Percentiles rank a stretch among this genome's conserved stretches.
Evolutionary conservation across 2,888 invertebrate genomes (phyloP).

Genomic region (Caradrina kadenii): DNA sequence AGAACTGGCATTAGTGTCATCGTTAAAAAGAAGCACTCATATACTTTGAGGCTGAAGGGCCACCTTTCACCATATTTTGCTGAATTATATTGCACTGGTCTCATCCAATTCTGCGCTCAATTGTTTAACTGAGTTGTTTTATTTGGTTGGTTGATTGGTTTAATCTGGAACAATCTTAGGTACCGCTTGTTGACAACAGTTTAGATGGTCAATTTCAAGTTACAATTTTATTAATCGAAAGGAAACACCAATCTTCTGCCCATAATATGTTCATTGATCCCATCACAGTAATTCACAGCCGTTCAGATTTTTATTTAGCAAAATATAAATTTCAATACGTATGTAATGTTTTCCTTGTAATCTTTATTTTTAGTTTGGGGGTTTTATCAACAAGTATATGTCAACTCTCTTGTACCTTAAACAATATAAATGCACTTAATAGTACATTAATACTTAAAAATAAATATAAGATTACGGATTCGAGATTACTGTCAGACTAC

Average conservation of each 20-base stretch:
- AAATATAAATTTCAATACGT: too few relatives aligned
- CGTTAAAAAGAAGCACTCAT: slow-evolving; percentile 7
- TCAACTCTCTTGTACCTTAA: too few relatives aligned
- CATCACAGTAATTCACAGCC: neutral
- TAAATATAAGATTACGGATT: too few relatives aligned
- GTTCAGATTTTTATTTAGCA: neutral
- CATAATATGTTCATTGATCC: neutral
- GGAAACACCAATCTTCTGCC: neutral
- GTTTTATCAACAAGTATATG: too few relatives aligned
- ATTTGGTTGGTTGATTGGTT: too few relatives aligned
- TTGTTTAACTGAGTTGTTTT: too few relatives aligned
- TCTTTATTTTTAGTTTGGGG: too few relatives aligned
- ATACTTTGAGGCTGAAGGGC: neutral
- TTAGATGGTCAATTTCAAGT: neutral
- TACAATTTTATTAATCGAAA: slow-evolving; percentile 5
- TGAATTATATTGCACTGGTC: slow-evolving; percentile 9
- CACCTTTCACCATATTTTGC: neutral
- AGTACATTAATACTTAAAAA: too few relatives aligned
- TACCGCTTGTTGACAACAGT: neutral
- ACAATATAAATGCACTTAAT: too few relatives aligned
- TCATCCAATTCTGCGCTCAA: neutral
- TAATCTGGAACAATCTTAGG: slow-evolving; percentile 14
- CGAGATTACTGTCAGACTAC: too few relatives aligned
- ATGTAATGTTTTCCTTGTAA: too few relatives aligned
- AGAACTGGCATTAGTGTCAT: slow-evolving; percentile 10